Base-by-base conservation (phyloP, 2,113 vertebrate genomes). In the Eurypyga helias region DNA sequence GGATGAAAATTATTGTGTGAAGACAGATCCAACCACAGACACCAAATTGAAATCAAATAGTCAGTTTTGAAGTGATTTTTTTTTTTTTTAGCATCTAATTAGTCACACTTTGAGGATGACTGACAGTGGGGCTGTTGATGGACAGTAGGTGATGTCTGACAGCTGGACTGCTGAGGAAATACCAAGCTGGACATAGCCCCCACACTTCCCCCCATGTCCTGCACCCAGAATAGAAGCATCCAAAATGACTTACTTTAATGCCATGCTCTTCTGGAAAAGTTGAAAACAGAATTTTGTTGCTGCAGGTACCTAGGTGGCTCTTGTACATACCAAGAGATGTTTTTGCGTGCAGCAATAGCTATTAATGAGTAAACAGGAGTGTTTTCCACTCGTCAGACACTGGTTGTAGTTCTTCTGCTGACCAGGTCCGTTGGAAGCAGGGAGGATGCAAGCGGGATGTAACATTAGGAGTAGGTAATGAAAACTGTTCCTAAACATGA, bases 301-400 rank as follows among this genome's bases (percentile, higher is more conserved):
- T 77, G 29, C 26, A 18, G 8, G 10, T 51, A 34, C 51, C 70
- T 67, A 12, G 29, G 24, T 87, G 38, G 6, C 33, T 89, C 41
- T 46, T 43, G 2, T 15, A 25, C 0, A 0, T 13, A 24, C 10
- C 19, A 43, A 83, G 21, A 4, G 0, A 2, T 7, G 15, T 4
- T 46, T 70, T 46, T 75, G 6, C 0, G 0, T 48, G 6, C 29
- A 75, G 29, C 14, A 64, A 4, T 24, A 43, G 17, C n/a, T 80
- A 1, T 26, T 51, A 6, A 3, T 23, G 31, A 6, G 16, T 24
- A 45, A 75, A 51, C 4, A 2, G 0, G 4, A 60, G 2, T 13
- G 7, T 70, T 58, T 80, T 65, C 62, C 3, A 0, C 70, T 65
- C 4, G 7, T 41, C 31, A 43, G 9, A 3, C 3, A 2, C 15